Conservation (phyloP, 2,888 invertebrate genomes). For the Protodeltote pygarga region DNA sequence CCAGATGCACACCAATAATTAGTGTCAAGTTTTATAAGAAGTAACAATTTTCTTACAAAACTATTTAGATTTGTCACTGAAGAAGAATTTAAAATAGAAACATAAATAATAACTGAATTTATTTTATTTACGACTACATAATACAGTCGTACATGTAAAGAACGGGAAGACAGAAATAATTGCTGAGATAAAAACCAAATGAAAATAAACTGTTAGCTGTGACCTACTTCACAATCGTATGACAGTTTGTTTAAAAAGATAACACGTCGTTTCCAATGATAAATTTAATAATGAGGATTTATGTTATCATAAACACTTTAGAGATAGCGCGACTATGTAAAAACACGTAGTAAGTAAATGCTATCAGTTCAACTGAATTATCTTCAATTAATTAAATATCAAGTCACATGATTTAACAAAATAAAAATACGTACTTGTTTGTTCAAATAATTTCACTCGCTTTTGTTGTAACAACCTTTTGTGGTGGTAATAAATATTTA, state of each 20-base stretch:
- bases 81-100: too few species aligned
- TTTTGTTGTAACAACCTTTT: conserved; percentile 1
- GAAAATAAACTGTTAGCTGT: conserved; percentile 50
- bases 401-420: conserved; percentile 37
- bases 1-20: conserved; percentile 9
- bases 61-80: background rate
- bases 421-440: conserved; percentile 3
- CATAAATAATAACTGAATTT: too few species aligned
- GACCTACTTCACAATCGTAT: conserved; percentile 63
- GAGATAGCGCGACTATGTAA: conserved; percentile 42
- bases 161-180: conserved; percentile 18
- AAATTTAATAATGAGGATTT: conserved; percentile 59
- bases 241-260: conserved; percentile 51
- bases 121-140: too few species aligned
- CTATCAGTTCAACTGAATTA: conserved; percentile 25
- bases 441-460: conserved; percentile 1
- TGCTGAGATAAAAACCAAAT: conserved; percentile 33
- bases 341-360: conserved; percentile 29
- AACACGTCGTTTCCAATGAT: conserved; percentile 53
- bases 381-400: conserved; percentile 37
- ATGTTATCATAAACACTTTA: conserved; percentile 52
- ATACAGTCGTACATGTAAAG: conserved; percentile 11
- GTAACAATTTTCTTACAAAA: conserved; percentile 4
- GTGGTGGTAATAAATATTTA: background rate
- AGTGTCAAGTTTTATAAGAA: conserved; percentile 12